A percentile compares a stretch with the other conserved stretches of the same genome.
phyloP scores from a whole-genome alignment of 2,888 invertebrate species.

The Stomorhina lunata region DNA sequence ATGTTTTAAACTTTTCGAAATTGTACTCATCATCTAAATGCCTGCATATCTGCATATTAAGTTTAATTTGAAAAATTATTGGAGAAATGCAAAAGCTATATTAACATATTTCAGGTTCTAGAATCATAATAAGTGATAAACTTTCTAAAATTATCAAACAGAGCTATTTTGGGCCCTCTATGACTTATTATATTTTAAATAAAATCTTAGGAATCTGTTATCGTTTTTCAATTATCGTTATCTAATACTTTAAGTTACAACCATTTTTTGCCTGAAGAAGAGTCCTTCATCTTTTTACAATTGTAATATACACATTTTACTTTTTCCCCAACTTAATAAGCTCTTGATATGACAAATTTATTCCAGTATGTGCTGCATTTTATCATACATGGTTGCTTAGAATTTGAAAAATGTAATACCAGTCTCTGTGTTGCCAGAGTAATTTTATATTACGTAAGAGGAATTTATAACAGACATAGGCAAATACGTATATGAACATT shows the following conservation, averaged over 20 bases:
- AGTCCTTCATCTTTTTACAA: no score
- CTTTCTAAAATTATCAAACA: no score
- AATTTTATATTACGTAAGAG: neutral
- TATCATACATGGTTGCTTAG: neutral
- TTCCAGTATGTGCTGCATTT: neutral
- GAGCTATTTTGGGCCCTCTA: no score
- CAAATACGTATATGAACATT: neutral
- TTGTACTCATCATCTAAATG: neutral
- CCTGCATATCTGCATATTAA: neutral
- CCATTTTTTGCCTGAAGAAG: no score
- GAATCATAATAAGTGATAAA: no score
- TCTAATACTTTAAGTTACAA: no score
- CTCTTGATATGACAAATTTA: no score
- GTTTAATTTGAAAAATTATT: conserved; percentile 21
- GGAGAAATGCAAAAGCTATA: neutral
- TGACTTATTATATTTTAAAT: no score
- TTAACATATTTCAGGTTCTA: neutral
- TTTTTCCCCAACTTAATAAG: no score
- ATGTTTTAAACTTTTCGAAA: neutral
- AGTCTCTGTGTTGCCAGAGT: neutral
- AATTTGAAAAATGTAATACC: neutral
- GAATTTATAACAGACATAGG: neutral
- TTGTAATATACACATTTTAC: no score
- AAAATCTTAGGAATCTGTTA: no score
- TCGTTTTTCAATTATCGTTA: no score